Percentiles rank a stretch among this genome's conserved stretches.
These are phyloP conservation scores for Drosophila bocqueti DNA, from an alignment of 1,140 invertebrate species.

Conservation along the genomic window DNA sequence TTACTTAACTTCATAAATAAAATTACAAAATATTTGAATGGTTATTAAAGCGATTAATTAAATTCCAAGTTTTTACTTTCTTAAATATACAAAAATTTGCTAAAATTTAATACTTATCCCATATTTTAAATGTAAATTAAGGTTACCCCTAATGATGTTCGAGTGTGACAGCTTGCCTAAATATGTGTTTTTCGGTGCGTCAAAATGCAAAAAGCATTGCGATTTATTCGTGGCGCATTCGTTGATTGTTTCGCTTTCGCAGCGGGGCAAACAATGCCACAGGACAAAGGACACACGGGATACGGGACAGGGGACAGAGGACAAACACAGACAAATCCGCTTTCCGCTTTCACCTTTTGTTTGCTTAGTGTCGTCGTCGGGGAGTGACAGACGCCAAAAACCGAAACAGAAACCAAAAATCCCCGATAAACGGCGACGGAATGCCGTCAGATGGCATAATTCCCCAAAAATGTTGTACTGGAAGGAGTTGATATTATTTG, in stretches of 20 bases:
- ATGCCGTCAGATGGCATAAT: slow-evolving; percentile 51
- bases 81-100: not conserved
- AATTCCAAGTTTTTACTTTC: not conserved
- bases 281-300: slow-evolving; percentile 16
- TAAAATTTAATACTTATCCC: not conserved
- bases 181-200: slow-evolving; percentile 19
- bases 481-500: not conserved
- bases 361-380: slow-evolving; percentile 35
- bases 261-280: slow-evolving; percentile 22
- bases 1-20: not conserved
- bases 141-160: not conserved
- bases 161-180: not conserved
- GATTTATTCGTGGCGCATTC: slow-evolving; percentile 69
- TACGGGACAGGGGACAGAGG: slow-evolving; percentile 17
- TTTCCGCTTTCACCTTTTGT: slow-evolving; percentile 41
- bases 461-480: not conserved
- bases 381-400: slow-evolving; percentile 11
- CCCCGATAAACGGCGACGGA: slow-evolving; percentile 40
- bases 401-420: slow-evolving; percentile 40
- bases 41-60: too few species aligned
- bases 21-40: not conserved
- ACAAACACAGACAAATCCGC: slow-evolving; percentile 42
- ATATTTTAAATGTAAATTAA: not conserved
- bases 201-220: slow-evolving; percentile 35
- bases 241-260: slow-evolving; percentile 59